These are phyloP conservation scores for Eremobia ochroleuca DNA, from an alignment of 2,888 invertebrate genomes.

Conservation along the genomic window DNA sequence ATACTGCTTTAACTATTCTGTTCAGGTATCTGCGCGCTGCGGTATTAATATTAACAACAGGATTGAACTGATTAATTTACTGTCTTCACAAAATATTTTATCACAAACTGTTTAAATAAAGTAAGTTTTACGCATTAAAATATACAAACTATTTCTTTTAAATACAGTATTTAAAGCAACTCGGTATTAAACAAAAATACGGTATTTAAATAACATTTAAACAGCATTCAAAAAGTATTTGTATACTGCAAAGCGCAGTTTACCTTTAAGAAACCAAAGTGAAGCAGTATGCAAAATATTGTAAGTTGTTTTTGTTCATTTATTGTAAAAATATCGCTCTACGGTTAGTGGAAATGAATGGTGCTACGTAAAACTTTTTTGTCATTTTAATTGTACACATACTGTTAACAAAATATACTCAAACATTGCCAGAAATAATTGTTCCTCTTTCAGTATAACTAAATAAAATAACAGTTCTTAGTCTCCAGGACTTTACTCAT, in stretches of 20 bases:
- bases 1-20: neutral
- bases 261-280: neutral
- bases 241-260: slow-evolving; percentile 15
- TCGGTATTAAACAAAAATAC: slow-evolving; percentile 8
- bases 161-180: slow-evolving; percentile 20
- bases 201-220: slow-evolving; percentile 3
- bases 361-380: slow-evolving; percentile 63
- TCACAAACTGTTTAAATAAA: neutral
- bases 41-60: neutral
- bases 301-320: slow-evolving; percentile 28
- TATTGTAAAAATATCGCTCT: slow-evolving; percentile 52
- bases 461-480: too few relatives aligned
- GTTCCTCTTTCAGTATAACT: neutral
- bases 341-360: slow-evolving; percentile 68
- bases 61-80: neutral
- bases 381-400: slow-evolving; percentile 23
- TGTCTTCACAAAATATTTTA: neutral
- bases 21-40: slow-evolving; percentile 13
- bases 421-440: neutral
- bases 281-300: slow-evolving; percentile 1
- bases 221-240: slow-evolving; percentile 32
- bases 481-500: too few relatives aligned
- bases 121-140: neutral
- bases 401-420: slow-evolving; percentile 23
- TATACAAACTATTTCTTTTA: neutral